Conservation (phyloP, 2,113 vertebrate genomes). For the Pitta sordida region DNA sequence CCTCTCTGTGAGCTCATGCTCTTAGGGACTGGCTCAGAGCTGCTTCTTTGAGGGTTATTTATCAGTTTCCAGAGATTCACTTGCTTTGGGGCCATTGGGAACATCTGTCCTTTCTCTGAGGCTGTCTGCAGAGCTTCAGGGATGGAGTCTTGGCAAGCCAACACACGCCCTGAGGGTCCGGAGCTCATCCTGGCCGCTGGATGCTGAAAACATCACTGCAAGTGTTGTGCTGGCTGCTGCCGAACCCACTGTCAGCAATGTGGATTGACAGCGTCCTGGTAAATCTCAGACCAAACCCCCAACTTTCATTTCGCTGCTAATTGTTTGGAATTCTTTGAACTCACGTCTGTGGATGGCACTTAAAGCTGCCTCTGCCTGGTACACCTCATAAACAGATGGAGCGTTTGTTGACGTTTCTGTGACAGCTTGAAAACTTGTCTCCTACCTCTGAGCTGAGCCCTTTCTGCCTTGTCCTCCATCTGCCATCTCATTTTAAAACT, state of each 20-base stretch:
- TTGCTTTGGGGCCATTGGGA: not conserved
- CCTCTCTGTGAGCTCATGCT: fast-evolving
- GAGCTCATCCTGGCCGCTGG: not conserved
- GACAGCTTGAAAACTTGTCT: slow-evolving; percentile 84
- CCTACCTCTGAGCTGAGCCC: slow-evolving; percentile 76
- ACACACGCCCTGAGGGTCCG: not conserved
- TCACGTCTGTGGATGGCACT: slow-evolving; percentile 42
- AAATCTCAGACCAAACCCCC: not conserved
- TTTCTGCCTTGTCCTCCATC: slow-evolving; percentile 79
- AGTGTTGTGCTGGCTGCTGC: not conserved
- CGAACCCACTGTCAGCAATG: fast-evolving
- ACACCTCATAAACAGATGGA: slow-evolving; percentile 77
- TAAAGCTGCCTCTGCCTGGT: slow-evolving; percentile 52
- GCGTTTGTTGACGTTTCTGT: slow-evolving; percentile 78
- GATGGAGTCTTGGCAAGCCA: not conserved
- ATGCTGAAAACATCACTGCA: fast-evolving
- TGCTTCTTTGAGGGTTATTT: not conserved
- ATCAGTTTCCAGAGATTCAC: not conserved
- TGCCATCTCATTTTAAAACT: slow-evolving; percentile 82
- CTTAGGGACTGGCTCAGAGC: not conserved
- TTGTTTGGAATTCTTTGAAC: slow-evolving; percentile 61
- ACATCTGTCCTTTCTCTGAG: not conserved
- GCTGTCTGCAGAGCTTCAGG: not conserved
- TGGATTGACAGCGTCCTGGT: not conserved
- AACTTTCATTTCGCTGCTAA: slow-evolving; percentile 23